Evolutionary conservation across 2,888 invertebrate species (phyloP).

Genomic region (Phaonia tiefii): DNA sequence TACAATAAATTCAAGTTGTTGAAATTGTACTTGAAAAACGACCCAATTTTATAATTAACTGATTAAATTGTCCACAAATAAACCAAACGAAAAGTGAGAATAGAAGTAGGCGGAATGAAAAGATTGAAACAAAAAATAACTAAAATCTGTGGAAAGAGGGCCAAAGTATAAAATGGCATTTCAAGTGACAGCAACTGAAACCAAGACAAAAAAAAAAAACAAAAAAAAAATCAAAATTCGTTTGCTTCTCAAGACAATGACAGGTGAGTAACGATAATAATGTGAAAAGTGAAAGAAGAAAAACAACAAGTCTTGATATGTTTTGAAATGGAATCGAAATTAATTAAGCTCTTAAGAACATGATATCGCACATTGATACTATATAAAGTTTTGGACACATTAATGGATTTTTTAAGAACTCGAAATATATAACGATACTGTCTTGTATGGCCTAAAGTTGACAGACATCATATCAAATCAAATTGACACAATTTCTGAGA

Average conservation of each 20-base stretch:
- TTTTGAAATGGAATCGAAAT: constrained; percentile 22
- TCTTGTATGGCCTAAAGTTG: too few species aligned
- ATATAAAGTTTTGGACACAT: not conserved
- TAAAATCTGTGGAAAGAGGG: not conserved
- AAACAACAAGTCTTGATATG: not conserved
- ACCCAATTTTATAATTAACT: constrained; percentile 48
- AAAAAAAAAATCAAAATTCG: constrained; percentile 41
- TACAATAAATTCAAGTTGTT: not conserved
- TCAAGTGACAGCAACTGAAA: constrained; percentile 13
- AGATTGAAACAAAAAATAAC: constrained; percentile 13
- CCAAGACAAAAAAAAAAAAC: not conserved
- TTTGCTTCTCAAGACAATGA: constrained; percentile 10
- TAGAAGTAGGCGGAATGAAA: too few species aligned
- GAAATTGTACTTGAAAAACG: constrained; percentile 50
- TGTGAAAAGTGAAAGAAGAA: constrained; percentile 16
- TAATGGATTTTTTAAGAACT: constrained; percentile 21
- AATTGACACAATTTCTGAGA: too few species aligned
- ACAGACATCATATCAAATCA: too few species aligned
- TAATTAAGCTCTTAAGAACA: constrained; percentile 41
- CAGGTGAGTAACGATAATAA: constrained; percentile 47
- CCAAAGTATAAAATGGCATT: constrained; percentile 18
- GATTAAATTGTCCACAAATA: constrained; percentile 29
- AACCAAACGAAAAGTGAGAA: too few species aligned
- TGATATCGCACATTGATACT: constrained; percentile 41
- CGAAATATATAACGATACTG: too few species aligned